Conservation (phyloP, 2,888 invertebrate genomes). For the Scaptomyza tumidula region DNA sequence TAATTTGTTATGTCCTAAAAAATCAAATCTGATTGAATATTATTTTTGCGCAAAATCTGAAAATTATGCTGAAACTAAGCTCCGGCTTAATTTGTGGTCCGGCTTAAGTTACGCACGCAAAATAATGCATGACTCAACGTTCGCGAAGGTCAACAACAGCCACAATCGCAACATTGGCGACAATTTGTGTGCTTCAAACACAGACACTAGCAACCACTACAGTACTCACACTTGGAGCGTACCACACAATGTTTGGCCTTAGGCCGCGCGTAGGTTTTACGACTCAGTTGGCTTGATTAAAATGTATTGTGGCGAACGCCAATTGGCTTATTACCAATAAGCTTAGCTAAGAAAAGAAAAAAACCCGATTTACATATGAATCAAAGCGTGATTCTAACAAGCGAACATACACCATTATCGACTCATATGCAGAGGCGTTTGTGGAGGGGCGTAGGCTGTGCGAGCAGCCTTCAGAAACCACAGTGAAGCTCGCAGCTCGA, state of each 20-base stretch:
- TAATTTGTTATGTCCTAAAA: slow-evolving; percentile 7
- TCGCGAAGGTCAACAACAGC: slow-evolving; percentile 74
- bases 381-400: slow-evolving; percentile 69
- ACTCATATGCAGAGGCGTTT: slow-evolving; percentile 68
- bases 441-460: slow-evolving; percentile 58
- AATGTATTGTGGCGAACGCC: slow-evolving; percentile 72
- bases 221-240: slow-evolving; percentile 27
- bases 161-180: slow-evolving; percentile 54
- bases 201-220: slow-evolving; percentile 27
- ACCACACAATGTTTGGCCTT: slow-evolving; percentile 73
- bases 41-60: slow-evolving; percentile 21
- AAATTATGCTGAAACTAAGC: slow-evolving; percentile 27
- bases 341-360: slow-evolving; percentile 35
- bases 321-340: slow-evolving; percentile 79
- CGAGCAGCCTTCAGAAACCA: slow-evolving; percentile 64
- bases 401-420: slow-evolving; percentile 41
- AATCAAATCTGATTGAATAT: slow-evolving; percentile 17
- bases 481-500: slow-evolving; percentile 19
- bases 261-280: slow-evolving; percentile 68
- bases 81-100: slow-evolving; percentile 45
- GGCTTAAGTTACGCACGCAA: slow-evolving; percentile 47
- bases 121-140: slow-evolving; percentile 59
- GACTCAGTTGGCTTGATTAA: slow-evolving; percentile 69
- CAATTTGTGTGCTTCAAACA: slow-evolving; percentile 44
- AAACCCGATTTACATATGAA: slow-evolving; percentile 73